A percentile compares a stretch with the other conserved stretches of the same genome.
phyloP scores from a whole-genome alignment of 2,888 invertebrate genomes.

The Leptothorax acervorum region DNA sequence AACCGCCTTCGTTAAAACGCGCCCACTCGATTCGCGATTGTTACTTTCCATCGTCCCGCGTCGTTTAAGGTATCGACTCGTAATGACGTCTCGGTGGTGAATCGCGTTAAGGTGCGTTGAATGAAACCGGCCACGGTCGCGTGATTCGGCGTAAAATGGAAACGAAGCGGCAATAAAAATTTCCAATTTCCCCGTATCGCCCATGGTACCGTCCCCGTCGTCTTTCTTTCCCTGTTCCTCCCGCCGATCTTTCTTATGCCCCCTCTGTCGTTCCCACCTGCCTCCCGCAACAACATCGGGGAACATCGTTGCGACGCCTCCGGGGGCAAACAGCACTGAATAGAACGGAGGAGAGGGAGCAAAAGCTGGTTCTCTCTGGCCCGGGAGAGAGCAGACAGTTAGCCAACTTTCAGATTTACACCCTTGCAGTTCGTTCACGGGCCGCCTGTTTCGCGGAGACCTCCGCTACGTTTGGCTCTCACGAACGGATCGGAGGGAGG shows the following conservation, averaged over 20 bases:
- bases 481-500: slow-evolving; percentile 27
- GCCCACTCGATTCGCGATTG: not conserved
- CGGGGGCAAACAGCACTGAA: slow-evolving; percentile 71
- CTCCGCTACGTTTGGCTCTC: slow-evolving; percentile 62
- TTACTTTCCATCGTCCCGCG: not conserved
- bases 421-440: slow-evolving; percentile 80
- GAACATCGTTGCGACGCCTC: slow-evolving; percentile 70
- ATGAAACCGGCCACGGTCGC: slow-evolving; percentile 56
- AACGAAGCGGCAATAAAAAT: slow-evolving; percentile 77
- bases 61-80: slow-evolving; percentile 17
- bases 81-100: slow-evolving; percentile 50
- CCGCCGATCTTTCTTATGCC: slow-evolving; percentile 23
- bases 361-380: slow-evolving; percentile 69
- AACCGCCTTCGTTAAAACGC: not conserved
- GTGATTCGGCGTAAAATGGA: slow-evolving; percentile 75
- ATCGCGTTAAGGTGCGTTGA: slow-evolving; percentile 70
- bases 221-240: slow-evolving; percentile 54
- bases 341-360: slow-evolving; percentile 68
- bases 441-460: slow-evolving; percentile 77
- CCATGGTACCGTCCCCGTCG: not conserved
- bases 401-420: slow-evolving; percentile 83
- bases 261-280: slow-evolving; percentile 23
- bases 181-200: slow-evolving; percentile 74
- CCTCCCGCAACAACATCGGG: slow-evolving; percentile 29
- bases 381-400: slow-evolving; percentile 78